Base-by-base conservation (phyloP, 2,888 invertebrate species). In the Cosmia pyralina region DNA sequence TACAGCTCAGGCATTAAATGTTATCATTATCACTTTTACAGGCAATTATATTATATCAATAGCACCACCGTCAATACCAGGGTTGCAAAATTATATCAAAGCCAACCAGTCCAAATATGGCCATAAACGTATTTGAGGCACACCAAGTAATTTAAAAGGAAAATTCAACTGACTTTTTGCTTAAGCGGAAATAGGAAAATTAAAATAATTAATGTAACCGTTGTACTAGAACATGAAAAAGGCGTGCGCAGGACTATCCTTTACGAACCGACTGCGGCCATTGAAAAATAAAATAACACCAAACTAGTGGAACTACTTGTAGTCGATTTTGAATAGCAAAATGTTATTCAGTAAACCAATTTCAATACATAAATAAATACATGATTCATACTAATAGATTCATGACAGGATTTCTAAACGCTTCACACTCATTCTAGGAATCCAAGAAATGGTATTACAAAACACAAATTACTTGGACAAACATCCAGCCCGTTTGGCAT, bases 401-500 rank as follows among this genome's bases (percentile, higher is more conserved):
- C 59, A 41, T 59, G 59, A 64, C 19, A 62, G 50, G 19, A 75
- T 75, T 78, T 75, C 50, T 62, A 55, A 83, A 79, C 22, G 53
- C 57, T 79, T 79, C 65, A 71, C 66, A 82, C 59, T 79, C 46
- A 63, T 46, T 65, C 68, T 63, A 63, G 38, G 62, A 71, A 71
- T 79, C 75, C 68, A 71, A 71, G 63, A 69, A 67, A 75, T 28
- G 8, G 55, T 59, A 66, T 59, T 59, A 69, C 71, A 83, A 83
- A 79, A 53, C 83, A 83, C 83, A 83, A 81, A 81, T 83, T 83
- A 81, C 69, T 79, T 63, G 75, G 68, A 83, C 75, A 83, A 79
- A 79, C 71, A 80, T 83, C 44, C 53, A 75, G 62, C 70, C 22
- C 34, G 65, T 71, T 79, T 79, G 66, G 70, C 71, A 79, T 81